Base-by-base conservation (phyloP, 2,888 invertebrate species). In the Lycocerus yunnanus region DNA sequence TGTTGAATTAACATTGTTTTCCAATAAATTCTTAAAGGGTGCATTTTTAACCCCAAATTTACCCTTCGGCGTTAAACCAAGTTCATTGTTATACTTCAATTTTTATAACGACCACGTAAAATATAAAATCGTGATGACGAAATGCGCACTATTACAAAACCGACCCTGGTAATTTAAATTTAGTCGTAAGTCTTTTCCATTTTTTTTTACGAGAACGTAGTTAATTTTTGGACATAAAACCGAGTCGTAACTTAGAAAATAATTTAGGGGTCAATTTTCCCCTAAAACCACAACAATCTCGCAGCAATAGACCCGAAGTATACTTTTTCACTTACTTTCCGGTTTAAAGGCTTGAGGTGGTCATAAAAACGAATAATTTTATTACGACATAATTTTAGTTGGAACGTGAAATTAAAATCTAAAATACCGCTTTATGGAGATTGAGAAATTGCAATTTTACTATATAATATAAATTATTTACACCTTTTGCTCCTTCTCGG, bases 1-100 rank as follows among this genome's bases (percentile, higher is more conserved):
- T 75, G 75, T 60, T 69, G 58, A 16, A 68, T 72, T 72, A 69
- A 68, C 71, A 66, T 74, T 74, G 70, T 74, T 71, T 68, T 70
- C 68, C 67, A 58, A 65, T n/a, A 70, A 43, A 43, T 43, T 43
- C 43, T 43, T 43, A 43, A 43, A 43, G 43, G 43, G 43, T 43
- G 43, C 43, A 43, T 43, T 43, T 43, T 43, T 43, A 43, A 43
- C 43, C 43, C 43, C 43, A 43, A 43, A 43, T 43, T 43, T 43
- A 6, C 43, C 43, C 43, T 43, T 8, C n/a, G n/a, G 43, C 43
- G 43, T 43, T 43, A 43, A 43, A 43, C n/a, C 43, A n/a, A 43
- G 43, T 43, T 43, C 43, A 43, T 43, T 43, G 43, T 43, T 43
- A 43, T 43, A 43, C 43, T 43, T 43, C 43, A 43, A 43, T 43